A percentile compares a stretch with the other conserved stretches of the same genome.
Evolutionary conservation across 1,140 invertebrate genomes (phyloP).

Genomic region (Luehdorfia chinensis): DNA sequence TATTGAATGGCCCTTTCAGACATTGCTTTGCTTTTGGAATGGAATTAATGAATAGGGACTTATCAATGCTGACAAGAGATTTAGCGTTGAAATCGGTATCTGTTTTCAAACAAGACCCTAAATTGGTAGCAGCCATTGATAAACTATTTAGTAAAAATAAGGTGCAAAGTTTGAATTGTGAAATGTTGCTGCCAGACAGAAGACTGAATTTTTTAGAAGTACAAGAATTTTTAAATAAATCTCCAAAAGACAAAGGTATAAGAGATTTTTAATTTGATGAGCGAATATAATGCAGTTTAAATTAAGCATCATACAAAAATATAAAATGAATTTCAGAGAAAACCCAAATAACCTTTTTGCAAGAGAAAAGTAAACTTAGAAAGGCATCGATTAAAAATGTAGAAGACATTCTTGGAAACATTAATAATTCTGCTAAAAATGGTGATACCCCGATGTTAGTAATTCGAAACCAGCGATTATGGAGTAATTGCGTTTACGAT

Average conservation of each 20-base stretch:
- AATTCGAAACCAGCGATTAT: constrained; percentile 61
- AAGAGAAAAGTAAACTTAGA: constrained; percentile 30
- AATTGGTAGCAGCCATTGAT: constrained; percentile 51
- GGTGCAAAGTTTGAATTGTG: constrained; percentile 11
- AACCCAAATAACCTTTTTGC: constrained; percentile 18
- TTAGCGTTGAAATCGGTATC: constrained; percentile 27
- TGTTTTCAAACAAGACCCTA: constrained; percentile 50
- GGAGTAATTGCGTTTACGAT: constrained; percentile 73
- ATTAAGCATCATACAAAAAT: too few species aligned
- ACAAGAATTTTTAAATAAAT: constrained; percentile 40
- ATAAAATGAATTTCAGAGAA: constrained; percentile 29
- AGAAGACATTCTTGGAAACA: constrained; percentile 45
- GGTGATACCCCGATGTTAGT: constrained; percentile 43
- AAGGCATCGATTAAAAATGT: constrained; percentile 46
- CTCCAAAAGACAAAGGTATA: constrained; percentile 21
- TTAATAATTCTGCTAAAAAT: constrained; percentile 47
- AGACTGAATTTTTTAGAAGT: constrained; percentile 57
- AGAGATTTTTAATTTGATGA: too few species aligned
- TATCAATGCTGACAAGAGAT: constrained; percentile 41
- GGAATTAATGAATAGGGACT: constrained; percentile 56
- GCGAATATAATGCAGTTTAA: too few species aligned
- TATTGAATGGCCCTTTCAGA: constrained; percentile 41
- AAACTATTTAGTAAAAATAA: constrained; percentile 32
- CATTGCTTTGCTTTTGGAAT: constrained; percentile 41
- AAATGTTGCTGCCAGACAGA: constrained; percentile 40